These are phyloP conservation scores for Semotilus atromaculatus DNA, from an alignment of 2,797 vertebrate genomes.

Conservation along the genomic window DNA sequence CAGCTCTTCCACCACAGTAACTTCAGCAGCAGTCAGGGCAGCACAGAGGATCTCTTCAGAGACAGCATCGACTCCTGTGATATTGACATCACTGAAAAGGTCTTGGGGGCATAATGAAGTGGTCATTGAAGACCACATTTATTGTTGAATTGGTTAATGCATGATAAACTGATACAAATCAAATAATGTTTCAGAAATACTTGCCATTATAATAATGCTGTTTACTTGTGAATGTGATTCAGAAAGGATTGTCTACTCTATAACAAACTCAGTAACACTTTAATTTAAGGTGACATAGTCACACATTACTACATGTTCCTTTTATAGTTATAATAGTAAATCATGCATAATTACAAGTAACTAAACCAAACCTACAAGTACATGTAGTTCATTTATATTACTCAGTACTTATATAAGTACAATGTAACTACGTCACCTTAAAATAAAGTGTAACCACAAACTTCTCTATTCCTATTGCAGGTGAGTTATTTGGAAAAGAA, in stretches of 20 bases:
- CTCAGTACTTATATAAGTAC: too few relatives aligned
- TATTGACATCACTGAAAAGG: conserved; percentile 96
- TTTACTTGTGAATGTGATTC: neutral
- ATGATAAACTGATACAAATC: neutral
- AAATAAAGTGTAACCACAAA: neutral
- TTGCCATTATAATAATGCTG: neutral
- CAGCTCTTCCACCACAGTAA: conserved; percentile 98
- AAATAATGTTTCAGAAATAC: neutral
- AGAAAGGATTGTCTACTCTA: neutral
- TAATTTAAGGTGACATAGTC: too few relatives aligned
- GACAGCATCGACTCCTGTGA: conserved; percentile 98
- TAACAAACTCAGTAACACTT: neutral
- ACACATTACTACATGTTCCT: too few relatives aligned
- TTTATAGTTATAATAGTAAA: too few relatives aligned
- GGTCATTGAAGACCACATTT: neutral
- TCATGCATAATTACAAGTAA: too few relatives aligned
- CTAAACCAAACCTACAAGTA: too few relatives aligned
- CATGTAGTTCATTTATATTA: too few relatives aligned
- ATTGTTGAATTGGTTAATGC: neutral
- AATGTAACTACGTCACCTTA: too few relatives aligned
- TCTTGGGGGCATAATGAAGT: conserved; percentile 59
- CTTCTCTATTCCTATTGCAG: conserved; percentile 64
- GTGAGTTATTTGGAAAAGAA: conserved; percentile 93
- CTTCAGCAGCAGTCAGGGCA: conserved; percentile 96
- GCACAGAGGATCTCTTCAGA: conserved; percentile 95